Base-by-base conservation (phyloP, 2,888 invertebrate species). In the Anodontia alba region DNA sequence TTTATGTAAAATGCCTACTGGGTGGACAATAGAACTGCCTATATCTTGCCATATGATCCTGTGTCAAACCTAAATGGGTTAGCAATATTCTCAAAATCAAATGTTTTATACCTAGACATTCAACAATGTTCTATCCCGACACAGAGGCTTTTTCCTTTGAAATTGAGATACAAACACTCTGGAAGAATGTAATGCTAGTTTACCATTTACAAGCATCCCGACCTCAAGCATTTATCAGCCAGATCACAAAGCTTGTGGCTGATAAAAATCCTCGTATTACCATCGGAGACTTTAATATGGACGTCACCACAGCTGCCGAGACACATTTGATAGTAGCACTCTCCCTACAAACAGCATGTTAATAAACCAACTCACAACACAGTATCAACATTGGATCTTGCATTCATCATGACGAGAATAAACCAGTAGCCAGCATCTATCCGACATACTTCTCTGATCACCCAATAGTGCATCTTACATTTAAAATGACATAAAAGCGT, bases 371-470 rank as follows among this genome's bases (percentile, higher is more conserved):
- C 73, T 57, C 62, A 73, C n/a, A 10, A 38, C 29, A 42, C 26
- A 62, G 73, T 57, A 43, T 73, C 73, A 12, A 62, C 26, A 29
- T 26, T 73, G 17, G 73, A 73, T 29, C 42, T 73, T 29, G 62
- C 26, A 5, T 73, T 38, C 51, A 26, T 62, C 10, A 57, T 29
- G 38, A 38, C 26, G 23, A 29, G 42, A 20, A 23, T 42, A 29
- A 38, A 23, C 73, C 73, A 62, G 26, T 26, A 62, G 62, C 42
- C 26, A 23, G 36, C 54, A 57, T 62, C 17, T 73, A 29, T 33
- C 73, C 73, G 42, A 73, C 73, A 62, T 73, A 73, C 26, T 73
- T 73, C 43, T 62, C 73, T n/a, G 73, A 73, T n/a, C 73, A 73
- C 62, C n/a, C n/a, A n/a, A n/a, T n/a, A n/a, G n/a, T n/a, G n/a